Base-by-base conservation (phyloP, 2,888 invertebrate genomes). In the Drosophila cognata region DNA sequence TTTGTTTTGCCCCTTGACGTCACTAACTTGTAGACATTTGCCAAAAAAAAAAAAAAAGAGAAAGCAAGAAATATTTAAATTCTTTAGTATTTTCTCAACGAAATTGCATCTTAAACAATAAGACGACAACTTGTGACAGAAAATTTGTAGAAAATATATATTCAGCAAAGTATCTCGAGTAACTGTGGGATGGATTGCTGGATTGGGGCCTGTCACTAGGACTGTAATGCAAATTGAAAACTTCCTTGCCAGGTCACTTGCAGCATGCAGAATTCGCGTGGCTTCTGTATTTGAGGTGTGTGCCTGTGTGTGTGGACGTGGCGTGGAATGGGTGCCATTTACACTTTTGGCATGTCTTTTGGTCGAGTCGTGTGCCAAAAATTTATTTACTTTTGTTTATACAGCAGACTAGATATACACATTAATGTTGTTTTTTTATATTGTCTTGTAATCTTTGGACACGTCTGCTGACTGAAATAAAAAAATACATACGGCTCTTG, bases 1-100 rank as follows among this genome's bases (percentile, higher is more conserved):
- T 80, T 83, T 79, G 75, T 72, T 21, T 10, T 53, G 28, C 36
- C 79, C 79, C 82, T 87, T 92, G 91, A 91, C 91, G 91, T 92
- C 91, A 92, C 78, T 71, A 77, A 82, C 73, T 69, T 53, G 48
- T 57, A 56, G 53, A 52, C 46, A 50, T 18, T 46, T 59, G 51
- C 65, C 71, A 53, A 70, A 65, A 69, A 48, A 53, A 28, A 36
- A 13, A 41, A 41, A n/a, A 21, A 51, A 62, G 36, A 28, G 16
- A 36, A 52, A 55, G 46, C 46, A 25, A 48, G 25, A 62, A 46
- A 77, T 74, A 61, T 71, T 66, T 74, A 29, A 61, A 71, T 62
- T 61, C 18, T 53, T 52, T 61, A 11, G 25, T 29, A n/a, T 31
- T 60, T 41, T 57, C 18, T 21, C 36, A 16, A 33, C 63, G 61